These are phyloP conservation scores for Pyrocoelia pectoralis DNA, from an alignment of 2,888 invertebrate species.

Conservation along the genomic window DNA sequence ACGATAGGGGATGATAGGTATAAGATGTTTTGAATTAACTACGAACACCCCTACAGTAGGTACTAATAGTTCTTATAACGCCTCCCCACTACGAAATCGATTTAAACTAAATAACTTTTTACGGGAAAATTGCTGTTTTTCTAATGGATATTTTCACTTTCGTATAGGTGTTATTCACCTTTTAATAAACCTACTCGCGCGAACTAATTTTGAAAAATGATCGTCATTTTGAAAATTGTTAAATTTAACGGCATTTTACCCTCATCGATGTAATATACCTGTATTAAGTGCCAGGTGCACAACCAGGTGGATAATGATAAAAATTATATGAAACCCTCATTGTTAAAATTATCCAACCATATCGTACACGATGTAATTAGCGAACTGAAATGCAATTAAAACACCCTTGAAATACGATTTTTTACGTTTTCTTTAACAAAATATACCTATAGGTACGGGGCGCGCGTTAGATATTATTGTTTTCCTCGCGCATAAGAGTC, in stretches of 20 bases:
- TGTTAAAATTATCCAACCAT: slow-evolving; percentile 32
- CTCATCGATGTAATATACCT: slow-evolving; percentile 27
- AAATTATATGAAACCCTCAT: slow-evolving; percentile 34
- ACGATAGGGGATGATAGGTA: background rate
- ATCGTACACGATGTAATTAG: slow-evolving; percentile 17
- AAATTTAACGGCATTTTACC: slow-evolving; percentile 33
- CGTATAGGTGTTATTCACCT: background rate
- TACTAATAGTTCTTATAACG: slow-evolving; percentile 33
- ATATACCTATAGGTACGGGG: too few species aligned
- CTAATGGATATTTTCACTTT: slow-evolving; percentile 12
- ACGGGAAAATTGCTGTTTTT: slow-evolving; percentile 19
- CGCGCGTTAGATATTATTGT: too few species aligned
- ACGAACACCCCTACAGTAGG: slow-evolving; percentile 26
- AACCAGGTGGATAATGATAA: slow-evolving; percentile 41
- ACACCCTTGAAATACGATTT: background rate
- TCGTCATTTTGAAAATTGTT: background rate
- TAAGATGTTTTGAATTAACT: background rate
- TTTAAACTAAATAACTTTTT: slow-evolving; percentile 27
- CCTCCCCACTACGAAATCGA: slow-evolving; percentile 35
- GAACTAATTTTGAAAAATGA: background rate
- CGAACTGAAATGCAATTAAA: background rate
- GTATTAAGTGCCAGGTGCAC: slow-evolving; percentile 40
- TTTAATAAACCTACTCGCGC: background rate
- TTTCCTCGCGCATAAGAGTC: too few species aligned
- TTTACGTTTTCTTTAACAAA: too few species aligned